phyloP scores from a whole-genome alignment of 1,140 invertebrate species.

The Drosophila melanica region DNA sequence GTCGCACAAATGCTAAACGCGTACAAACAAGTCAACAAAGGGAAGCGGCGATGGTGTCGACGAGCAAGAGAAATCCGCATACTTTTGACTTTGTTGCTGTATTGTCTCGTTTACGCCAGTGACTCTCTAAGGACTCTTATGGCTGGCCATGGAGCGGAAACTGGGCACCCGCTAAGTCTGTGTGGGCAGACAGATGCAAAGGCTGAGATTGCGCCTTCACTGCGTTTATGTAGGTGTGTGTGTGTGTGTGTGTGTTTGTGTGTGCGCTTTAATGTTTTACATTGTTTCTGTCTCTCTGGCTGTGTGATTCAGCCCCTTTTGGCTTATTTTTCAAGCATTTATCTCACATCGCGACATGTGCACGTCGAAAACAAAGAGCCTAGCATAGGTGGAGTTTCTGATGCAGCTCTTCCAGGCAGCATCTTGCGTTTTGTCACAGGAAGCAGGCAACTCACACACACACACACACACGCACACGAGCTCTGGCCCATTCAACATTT shows the following conservation, averaged over 20 bases:
- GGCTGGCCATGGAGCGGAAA: constrained; percentile 57
- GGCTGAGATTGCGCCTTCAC: constrained; percentile 31
- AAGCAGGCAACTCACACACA: constrained; percentile 33
- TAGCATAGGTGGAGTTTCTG: constrained; percentile 54
- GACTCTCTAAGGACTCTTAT: constrained; percentile 74
- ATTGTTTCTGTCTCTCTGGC: not conserved
- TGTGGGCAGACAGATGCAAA: constrained; percentile 36
- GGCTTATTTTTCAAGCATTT: constrained; percentile 49
- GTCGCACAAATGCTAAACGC: constrained; percentile 68
- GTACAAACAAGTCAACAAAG: constrained; percentile 69
- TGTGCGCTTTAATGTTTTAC: not conserved
- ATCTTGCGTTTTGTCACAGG: constrained; percentile 51
- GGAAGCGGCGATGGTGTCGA: not conserved
- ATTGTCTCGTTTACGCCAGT: constrained; percentile 75
- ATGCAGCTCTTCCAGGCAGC: constrained; percentile 5
- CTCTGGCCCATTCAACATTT: constrained; percentile 39
- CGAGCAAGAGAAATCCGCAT: constrained; percentile 10
- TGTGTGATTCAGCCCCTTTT: constrained; percentile 29
- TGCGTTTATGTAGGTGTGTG: constrained; percentile 6
- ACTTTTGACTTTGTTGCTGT: constrained; percentile 27
- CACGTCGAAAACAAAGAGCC: constrained; percentile 50
- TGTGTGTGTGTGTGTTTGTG: constrained; percentile 5
- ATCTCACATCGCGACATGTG: constrained; percentile 48
- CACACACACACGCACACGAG: not conserved
- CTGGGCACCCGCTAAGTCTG: constrained; percentile 29